Base-by-base conservation (phyloP, 1,140 invertebrate genomes). In the Antheraea pernyi region DNA sequence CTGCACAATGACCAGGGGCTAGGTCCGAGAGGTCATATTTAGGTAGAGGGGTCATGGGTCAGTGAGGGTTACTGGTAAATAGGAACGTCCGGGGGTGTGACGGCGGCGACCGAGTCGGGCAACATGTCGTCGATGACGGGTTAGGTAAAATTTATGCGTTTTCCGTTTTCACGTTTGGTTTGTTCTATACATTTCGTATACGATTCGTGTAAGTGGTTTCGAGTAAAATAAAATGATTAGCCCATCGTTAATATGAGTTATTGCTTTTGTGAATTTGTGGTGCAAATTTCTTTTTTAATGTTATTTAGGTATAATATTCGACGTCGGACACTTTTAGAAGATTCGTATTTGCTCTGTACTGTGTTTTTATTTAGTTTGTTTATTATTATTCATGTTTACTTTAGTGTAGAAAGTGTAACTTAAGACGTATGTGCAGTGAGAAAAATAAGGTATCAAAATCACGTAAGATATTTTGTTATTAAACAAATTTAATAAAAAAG, bases 1-100 rank as follows among this genome's bases (percentile, higher is more conserved):
- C 65, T 79, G 69, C 80, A 91, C 87, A 91, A 91, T 86, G 87
- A 81, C 84, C 85, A 78, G 68, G 84, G 60, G 82, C 72, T 74
- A 71, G 73, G 74, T 53, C 83, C 81, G 77, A 85, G 67, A 83
- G 88, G 89, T 91, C 87, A 91, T 89, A 89, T 91, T 91, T 91
- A 91, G 89, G 88, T 87, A 91, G 80, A 85, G 64, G 83, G 88
- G 86, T 89, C 73, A 89, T 78, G 88, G 89, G 87, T 91, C 87
- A 85, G 81, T 74, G 65, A 74, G 85, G 83, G 85, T 87, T 83
- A 84, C 74, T 77, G 81, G 86, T 91, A 91, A 91, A 91, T 91
- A 89, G 85, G 76, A 78, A 70, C 77, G 82, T 81, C 79, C 67
- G 71, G 73, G 85, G 89, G 89, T 85, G 87, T 89, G 86, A 86